Evolutionary conservation across 1,140 invertebrate species (phyloP), one percentile per base, ranked within the genome.

Genomic region (Tetragonula clypearis): DNA sequence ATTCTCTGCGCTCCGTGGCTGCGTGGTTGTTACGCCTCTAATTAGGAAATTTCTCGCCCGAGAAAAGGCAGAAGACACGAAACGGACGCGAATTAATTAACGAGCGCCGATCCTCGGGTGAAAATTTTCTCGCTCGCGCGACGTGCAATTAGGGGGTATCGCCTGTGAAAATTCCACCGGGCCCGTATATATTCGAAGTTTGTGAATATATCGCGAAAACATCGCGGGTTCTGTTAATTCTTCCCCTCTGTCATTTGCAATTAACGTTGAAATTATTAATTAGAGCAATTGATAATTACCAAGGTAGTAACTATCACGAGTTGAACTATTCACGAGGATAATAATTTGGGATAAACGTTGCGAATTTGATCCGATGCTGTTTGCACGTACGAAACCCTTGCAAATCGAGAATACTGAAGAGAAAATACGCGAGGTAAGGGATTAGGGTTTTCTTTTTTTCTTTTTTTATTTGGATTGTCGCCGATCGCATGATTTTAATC

Each of bases 71-170:
- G 56, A 82, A 69, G 65, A 71, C 69, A 71, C 26, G 30, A 11
- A 21, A 73, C 66, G 56, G 79, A 82, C 79, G 75, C 83, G 62
- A 82, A 88, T 86, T 88, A 88, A 88, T 88, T 88, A 88, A 86
- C 87, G 53, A 72, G 56, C 30, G 56, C 30, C 83, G 53, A 68
- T 58, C 6, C 49, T 15, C 74, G 69, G 69, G 66, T 49, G 55
- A 21, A 35, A 35, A 35, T 35, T 35, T 35, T 35, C 35, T 35
- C 15, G 26, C 65, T 68, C 3, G 66, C 30, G 55, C 68, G 55
- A 84, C 72, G 68, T 77, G 76, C 84, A 87, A 88, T 84, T 88
- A 87, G 75, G 55, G 6, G 6, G 41, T 3, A 55, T 76, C 65
- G 49, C 19, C n/a, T 49, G 17, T 76, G 65, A 53, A 21, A 78